Base-by-base conservation (phyloP, 2,797 vertebrate species). In the Macroramphosus scolopax region DNA sequence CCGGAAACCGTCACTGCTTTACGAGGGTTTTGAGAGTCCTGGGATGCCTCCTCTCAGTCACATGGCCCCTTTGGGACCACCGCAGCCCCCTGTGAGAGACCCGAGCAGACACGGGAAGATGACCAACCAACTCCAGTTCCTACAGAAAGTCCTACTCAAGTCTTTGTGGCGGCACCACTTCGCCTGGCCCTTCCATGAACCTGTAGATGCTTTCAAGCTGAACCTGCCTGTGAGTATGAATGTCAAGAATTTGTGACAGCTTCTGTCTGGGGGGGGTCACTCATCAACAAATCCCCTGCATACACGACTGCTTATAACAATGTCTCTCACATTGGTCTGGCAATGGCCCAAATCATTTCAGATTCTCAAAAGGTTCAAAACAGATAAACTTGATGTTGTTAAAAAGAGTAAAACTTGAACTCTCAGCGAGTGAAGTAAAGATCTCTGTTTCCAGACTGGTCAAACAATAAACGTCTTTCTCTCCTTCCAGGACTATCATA, bases 141-240 rank as follows among this genome's bases (percentile, higher is more conserved):
- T 97, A 32, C 93, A 95, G 79, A 97, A 93, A 61, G 92, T 91
- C 63, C 84, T 97, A 39, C 91, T 96, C 79, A 96, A 97, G 61
- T 93, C 93, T 0, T 56, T 97, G 12, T 97, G 94, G 95, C 91
- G 95, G 31, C 95, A 97, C 47, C 94, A 97, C 79, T 97, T 97
- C 6, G 94, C 95, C 0, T 97, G 95, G 95, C 95, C 95, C 0
- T 97, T 97, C 57, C 91, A 96, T 1, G 93, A 96, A 49, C 95
- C 95, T 0, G 95, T 97, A 8, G 95, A 97, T 2, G 91, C 95
- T 0, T 54, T 72, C 69, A 95, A 95, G 66, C 87, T 97, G 77
- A 90, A 67, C 46, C 74, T 97, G 28, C 94, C 95, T 59, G 95
- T 97, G 81, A 93, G 87, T 89, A 26, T 26, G 12, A 16, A 14